phyloP scores from a whole-genome alignment of 2,888 invertebrate species.

The Trypoxylon attenuatum region DNA sequence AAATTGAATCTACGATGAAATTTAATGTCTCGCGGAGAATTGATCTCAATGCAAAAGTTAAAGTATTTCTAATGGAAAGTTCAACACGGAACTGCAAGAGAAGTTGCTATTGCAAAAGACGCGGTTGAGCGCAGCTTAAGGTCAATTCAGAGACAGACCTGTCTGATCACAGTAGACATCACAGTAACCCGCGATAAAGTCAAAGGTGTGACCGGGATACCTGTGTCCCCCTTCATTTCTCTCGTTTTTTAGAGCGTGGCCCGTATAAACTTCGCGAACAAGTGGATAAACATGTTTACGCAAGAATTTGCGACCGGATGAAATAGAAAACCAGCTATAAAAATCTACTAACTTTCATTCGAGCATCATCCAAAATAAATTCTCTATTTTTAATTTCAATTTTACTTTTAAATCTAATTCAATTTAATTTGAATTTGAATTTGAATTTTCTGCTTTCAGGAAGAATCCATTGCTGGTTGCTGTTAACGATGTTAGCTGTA shows the following conservation, averaged over 20 bases:
- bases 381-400: too few relatives aligned
- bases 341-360: background rate
- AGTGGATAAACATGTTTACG: background rate
- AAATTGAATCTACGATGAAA: too few relatives aligned
- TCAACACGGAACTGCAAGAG: background rate
- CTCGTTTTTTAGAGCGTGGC: background rate
- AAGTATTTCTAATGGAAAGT: background rate
- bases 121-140: background rate
- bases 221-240: background rate
- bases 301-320: background rate
- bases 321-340: background rate
- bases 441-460: slow-evolving; percentile 41
- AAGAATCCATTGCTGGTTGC: slow-evolving; percentile 35
- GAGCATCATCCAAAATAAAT: too few relatives aligned
- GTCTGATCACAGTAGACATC: too few relatives aligned
- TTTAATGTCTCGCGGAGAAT: too few relatives aligned
- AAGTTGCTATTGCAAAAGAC: background rate
- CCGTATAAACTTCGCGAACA: background rate
- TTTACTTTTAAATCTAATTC: too few relatives aligned
- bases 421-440: slow-evolving; percentile 1
- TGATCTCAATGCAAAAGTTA: too few relatives aligned
- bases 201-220: slow-evolving; percentile 20
- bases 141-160: too few relatives aligned
- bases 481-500: slow-evolving; percentile 50
- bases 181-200: background rate